These are phyloP conservation scores for Patiria miniata DNA, from an alignment of 35 echinoderm and acorn worm genomes.

Conservation along the genomic window DNA sequence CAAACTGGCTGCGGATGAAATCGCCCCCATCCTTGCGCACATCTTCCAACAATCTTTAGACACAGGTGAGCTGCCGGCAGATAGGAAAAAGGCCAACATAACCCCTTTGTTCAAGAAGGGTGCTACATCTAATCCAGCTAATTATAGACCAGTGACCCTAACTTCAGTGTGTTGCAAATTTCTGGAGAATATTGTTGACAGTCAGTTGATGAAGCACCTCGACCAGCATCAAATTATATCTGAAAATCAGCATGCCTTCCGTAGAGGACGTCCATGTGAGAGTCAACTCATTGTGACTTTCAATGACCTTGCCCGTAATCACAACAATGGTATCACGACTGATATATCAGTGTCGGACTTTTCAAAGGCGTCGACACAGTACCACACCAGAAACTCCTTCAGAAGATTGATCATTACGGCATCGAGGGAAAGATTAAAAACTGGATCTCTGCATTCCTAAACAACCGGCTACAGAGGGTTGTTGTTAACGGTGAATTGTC, in stretches of 20 bases:
- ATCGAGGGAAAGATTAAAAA: neutral
- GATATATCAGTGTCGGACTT: constrained; percentile 58
- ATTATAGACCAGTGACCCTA: constrained; percentile 43
- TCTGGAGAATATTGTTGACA: constrained; percentile 43
- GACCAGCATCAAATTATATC: neutral
- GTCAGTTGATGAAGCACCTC: constrained; percentile 23
- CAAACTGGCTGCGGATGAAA: constrained; percentile 19
- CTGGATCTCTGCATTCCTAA: too few species aligned
- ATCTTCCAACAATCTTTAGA: constrained; percentile 59
- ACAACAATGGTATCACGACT: constrained; percentile 34
- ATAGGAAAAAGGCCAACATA: constrained; percentile 53
- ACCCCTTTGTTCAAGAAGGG: constrained; percentile 58
- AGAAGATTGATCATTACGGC: constrained; percentile 48
- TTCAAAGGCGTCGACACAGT: constrained; percentile 59
- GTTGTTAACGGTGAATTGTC: too few species aligned
- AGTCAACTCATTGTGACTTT: constrained; percentile 49
- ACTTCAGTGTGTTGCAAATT: constrained; percentile 39
- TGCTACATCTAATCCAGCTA: constrained; percentile 6
- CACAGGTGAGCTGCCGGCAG: constrained; percentile 27
- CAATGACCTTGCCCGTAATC: constrained; percentile 33
- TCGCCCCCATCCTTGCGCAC: constrained; percentile 4
- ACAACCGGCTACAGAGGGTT: too few species aligned
- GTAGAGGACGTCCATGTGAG: constrained; percentile 41
- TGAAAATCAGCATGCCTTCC: constrained; percentile 51
- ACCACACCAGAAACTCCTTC: constrained; percentile 52